A percentile compares a stretch with the other conserved stretches of the same genome.
phyloP scores from a whole-genome alignment of 2,797 vertebrate species.

The Orientallactaga sibirica region DNA sequence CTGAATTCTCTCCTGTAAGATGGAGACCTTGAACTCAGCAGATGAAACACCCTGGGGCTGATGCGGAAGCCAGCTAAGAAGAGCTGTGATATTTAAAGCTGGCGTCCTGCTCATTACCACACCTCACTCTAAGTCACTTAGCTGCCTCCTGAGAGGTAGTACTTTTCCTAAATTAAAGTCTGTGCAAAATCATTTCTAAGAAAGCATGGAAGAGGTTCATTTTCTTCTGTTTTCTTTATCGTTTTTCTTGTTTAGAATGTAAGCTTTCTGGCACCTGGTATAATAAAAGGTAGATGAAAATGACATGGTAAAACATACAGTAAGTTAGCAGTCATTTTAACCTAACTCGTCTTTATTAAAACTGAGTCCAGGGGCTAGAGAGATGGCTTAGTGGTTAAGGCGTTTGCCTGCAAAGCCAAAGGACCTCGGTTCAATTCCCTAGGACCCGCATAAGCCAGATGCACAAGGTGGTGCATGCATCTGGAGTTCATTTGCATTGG shows the following conservation, averaged over 20 bases:
- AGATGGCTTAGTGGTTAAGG: too few species aligned
- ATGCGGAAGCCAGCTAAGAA: slow-evolving; percentile 69
- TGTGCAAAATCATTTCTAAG: slow-evolving; percentile 47
- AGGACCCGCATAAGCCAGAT: too few species aligned
- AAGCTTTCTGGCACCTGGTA: slow-evolving; percentile 7
- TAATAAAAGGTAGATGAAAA: slow-evolving; percentile 54
- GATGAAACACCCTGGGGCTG: slow-evolving; percentile 58
- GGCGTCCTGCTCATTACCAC: background rate
- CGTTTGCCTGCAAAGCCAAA: too few species aligned
- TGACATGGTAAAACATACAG: slow-evolving; percentile 5
- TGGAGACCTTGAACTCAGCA: slow-evolving; percentile 56
- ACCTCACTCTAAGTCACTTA: slow-evolving; percentile 30
- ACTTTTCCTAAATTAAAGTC: slow-evolving; percentile 60
- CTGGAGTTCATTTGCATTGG: too few species aligned
- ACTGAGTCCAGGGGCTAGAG: background rate
- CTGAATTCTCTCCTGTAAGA: slow-evolving; percentile 26
- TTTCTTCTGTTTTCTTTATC: slow-evolving; percentile 35
- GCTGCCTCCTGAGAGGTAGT: background rate
- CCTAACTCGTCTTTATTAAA: background rate
- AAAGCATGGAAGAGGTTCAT: background rate
- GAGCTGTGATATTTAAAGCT: slow-evolving; percentile 58
- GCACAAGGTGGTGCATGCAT: too few species aligned
- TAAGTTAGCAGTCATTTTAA: slow-evolving; percentile 54
- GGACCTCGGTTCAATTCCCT: too few species aligned
- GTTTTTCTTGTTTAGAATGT: slow-evolving; percentile 46